These are phyloP conservation scores for Allacma fusca DNA, from an alignment of 2,888 invertebrate genomes.

Conservation along the genomic window DNA sequence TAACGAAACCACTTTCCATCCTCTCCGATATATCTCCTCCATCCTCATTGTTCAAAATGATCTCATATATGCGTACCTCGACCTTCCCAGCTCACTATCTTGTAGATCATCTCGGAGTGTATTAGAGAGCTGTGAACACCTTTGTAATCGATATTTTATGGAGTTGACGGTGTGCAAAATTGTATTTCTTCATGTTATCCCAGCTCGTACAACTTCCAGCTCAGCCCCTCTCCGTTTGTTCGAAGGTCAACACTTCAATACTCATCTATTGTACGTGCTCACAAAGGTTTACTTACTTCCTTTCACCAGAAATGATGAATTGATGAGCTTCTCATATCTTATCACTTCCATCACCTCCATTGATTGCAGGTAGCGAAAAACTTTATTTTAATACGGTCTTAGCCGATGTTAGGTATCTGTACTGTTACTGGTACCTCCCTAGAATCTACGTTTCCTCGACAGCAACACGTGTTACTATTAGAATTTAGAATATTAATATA, in stretches of 20 bases:
- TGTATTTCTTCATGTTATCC: not conserved
- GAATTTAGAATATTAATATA: no score
- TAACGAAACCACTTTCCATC: constrained; percentile 26
- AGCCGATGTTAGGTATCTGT: no score
- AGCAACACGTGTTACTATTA: no score
- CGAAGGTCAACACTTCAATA: constrained; percentile 6
- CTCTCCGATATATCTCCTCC: not conserved
- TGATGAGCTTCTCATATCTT: no score
- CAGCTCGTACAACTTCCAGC: not conserved
- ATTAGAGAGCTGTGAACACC: constrained; percentile 14
- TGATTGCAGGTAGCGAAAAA: no score
- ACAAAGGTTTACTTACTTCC: not conserved
- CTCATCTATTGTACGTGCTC: not conserved
- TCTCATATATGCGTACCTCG: not conserved
- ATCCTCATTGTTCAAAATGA: not conserved
- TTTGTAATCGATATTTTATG: constrained; percentile 24
- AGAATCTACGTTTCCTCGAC: no score
- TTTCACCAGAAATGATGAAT: no score
- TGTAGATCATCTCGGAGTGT: not conserved
- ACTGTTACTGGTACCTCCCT: no score
- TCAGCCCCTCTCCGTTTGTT: constrained; percentile 4
- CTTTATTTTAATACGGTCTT: no score
- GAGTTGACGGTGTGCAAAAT: constrained; percentile 26
- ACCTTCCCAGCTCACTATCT: not conserved
- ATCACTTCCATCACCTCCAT: no score